Evolutionary conservation across 1,140 invertebrate species (phyloP).

Genomic region (Drosophila ambigua): DNA sequence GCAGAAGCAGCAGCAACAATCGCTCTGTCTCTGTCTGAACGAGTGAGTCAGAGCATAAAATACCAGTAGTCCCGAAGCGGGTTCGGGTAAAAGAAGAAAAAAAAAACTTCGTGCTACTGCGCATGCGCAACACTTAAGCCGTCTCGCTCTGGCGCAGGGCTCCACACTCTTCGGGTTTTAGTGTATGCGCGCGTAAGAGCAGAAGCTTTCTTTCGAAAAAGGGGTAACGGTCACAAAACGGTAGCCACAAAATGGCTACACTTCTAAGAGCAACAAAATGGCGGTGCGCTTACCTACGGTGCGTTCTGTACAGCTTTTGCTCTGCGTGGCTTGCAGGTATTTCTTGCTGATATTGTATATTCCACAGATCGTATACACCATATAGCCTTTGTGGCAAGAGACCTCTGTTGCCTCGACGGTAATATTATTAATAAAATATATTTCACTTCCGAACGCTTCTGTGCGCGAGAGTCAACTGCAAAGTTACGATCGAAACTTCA

Average conservation of each 20-base stretch:
- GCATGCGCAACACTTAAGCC: slow-evolving; percentile 63
- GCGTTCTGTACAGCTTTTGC: neutral
- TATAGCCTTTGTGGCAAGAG: slow-evolving; percentile 7
- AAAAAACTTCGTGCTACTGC: slow-evolving; percentile 68
- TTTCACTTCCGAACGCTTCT: slow-evolving; percentile 84
- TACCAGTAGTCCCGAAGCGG: slow-evolving; percentile 79
- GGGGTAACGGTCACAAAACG: slow-evolving; percentile 23
- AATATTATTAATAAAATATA: slow-evolving; percentile 84
- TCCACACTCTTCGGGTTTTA: slow-evolving; percentile 8
- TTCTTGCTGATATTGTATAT: slow-evolving; percentile 3
- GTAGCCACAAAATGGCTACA: slow-evolving; percentile 74
- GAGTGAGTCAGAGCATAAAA: slow-evolving; percentile 58
- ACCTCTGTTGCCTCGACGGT: slow-evolving; percentile 45
- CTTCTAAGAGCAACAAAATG: slow-evolving; percentile 61
- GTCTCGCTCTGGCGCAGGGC: slow-evolving; percentile 27
- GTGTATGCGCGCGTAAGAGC: slow-evolving; percentile 50
- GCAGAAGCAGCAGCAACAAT: slow-evolving; percentile 36
- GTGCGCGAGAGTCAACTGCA: slow-evolving; percentile 84
- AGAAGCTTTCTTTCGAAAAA: slow-evolving; percentile 31
- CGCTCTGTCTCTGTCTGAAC: slow-evolving; percentile 53
- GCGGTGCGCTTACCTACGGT: slow-evolving; percentile 54
- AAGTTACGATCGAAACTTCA: slow-evolving; percentile 84
- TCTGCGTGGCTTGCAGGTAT: slow-evolving; percentile 4
- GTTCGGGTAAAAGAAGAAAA: slow-evolving; percentile 57
- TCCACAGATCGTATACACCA: slow-evolving; percentile 8